Evolutionary conservation across 2,797 vertebrate genomes (phyloP).

Genomic region (Distichodus sexfasciatus): DNA sequence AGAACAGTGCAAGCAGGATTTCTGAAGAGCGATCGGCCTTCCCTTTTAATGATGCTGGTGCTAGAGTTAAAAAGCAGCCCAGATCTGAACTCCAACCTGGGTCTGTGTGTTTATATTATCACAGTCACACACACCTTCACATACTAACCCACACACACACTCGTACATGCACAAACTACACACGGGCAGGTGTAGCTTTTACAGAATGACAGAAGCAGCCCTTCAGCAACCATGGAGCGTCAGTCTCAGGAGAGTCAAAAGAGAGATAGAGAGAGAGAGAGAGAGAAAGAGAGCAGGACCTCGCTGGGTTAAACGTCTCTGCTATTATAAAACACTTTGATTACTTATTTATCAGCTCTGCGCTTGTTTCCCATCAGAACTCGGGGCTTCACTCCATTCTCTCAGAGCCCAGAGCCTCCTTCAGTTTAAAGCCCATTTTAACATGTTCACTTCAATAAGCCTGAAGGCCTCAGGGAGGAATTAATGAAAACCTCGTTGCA

Average conservation of each 20-base stretch:
- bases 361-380: conserved; percentile 11
- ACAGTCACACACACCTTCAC: neutral
- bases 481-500: conserved; percentile 39
- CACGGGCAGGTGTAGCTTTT: neutral
- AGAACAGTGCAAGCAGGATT: neutral
- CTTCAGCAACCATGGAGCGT: neutral
- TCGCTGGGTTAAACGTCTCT: conserved; percentile 29
- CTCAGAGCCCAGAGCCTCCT: conserved; percentile 18
- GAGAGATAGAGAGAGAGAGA: no score
- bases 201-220: neutral
- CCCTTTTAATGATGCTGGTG: neutral
- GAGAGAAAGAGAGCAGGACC: neutral
- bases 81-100: neutral
- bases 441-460: conserved; percentile 37
- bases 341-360: conserved; percentile 35
- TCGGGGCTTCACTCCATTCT: conserved; percentile 21
- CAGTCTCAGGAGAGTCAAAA: neutral
- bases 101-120: no score
- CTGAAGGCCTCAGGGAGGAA: conserved; percentile 36
- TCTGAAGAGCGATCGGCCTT: no score
- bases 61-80: neutral
- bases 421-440: conserved; percentile 25
- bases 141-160: neutral
- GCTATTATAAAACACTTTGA: conserved; percentile 35
- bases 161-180: neutral